These are phyloP conservation scores for Masnerella sp. DNA, from an alignment of 2,888 invertebrate species.

Conservation along the genomic window DNA sequence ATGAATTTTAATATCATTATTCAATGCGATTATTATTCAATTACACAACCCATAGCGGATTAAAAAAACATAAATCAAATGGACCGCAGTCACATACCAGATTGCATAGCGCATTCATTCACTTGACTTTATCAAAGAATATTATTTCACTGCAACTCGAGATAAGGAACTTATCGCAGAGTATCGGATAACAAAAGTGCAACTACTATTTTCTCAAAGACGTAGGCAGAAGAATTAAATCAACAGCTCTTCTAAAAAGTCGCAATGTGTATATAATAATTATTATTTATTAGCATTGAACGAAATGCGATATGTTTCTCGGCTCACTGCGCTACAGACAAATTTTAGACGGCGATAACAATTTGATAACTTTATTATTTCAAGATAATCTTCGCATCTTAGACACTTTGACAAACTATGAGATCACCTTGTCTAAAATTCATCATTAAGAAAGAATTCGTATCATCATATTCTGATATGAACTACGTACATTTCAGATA, in stretches of 20 bases:
- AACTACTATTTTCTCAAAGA: conserved; percentile 24
- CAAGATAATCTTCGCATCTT: conserved; percentile 28
- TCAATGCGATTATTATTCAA: too few species aligned
- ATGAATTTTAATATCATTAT: too few species aligned
- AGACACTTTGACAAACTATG: conserved; percentile 1
- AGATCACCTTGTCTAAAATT: conserved; percentile 16
- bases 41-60: too few species aligned
- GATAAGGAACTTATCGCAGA: neutral
- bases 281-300: too few species aligned
- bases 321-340: neutral
- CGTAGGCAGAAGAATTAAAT: conserved; percentile 26
- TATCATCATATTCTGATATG: too few species aligned
- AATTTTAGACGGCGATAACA: conserved; percentile 21
- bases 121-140: conserved; percentile 1
- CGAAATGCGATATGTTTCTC: neutral
- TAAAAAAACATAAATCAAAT: too few species aligned
- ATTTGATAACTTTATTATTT: conserved; percentile 45
- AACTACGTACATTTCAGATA: too few species aligned
- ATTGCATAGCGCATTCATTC: neutral
- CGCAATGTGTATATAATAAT: too few species aligned
- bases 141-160: neutral
- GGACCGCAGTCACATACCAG: too few species aligned
- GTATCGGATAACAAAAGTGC: conserved; percentile 17
- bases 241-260: too few species aligned
- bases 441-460: neutral